A percentile compares a stretch with the other conserved stretches of the same genome.
These are phyloP conservation scores for Drosophila leontia DNA, from an alignment of 1,140 invertebrate genomes.

Conservation along the genomic window DNA sequence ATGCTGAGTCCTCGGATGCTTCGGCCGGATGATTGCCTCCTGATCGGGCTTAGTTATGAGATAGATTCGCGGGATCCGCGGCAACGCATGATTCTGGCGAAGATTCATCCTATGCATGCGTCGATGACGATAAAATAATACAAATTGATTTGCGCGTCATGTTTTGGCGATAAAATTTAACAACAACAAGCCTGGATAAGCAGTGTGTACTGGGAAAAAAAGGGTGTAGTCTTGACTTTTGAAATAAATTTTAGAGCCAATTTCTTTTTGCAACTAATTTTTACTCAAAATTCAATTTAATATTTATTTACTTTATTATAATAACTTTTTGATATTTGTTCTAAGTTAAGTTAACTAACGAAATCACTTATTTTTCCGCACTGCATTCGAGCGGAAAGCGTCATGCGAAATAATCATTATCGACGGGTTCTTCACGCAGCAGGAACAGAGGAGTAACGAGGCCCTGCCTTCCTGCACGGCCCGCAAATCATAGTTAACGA, in stretches of 20 bases:
- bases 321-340: too few species aligned
- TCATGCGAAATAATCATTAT: slow-evolving; percentile 81
- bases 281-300: too few species aligned
- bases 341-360: too few species aligned
- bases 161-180: slow-evolving; percentile 78
- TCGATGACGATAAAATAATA: slow-evolving; percentile 76
- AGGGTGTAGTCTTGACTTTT: background rate
- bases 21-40: slow-evolving; percentile 44
- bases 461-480: slow-evolving; percentile 45
- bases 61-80: slow-evolving; percentile 46
- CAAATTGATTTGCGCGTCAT: slow-evolving; percentile 77
- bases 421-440: slow-evolving; percentile 20
- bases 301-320: too few species aligned
- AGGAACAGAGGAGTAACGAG: too few species aligned
- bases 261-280: background rate
- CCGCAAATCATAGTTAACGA: slow-evolving; percentile 77
- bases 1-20: slow-evolving; percentile 21
- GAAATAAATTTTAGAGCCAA: background rate
- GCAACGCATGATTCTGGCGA: slow-evolving; percentile 15
- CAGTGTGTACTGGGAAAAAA: background rate
- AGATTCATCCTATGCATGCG: slow-evolving; percentile 37
- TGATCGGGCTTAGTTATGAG: slow-evolving; percentile 67
- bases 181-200: slow-evolving; percentile 24
- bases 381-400: slow-evolving; percentile 19
- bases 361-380: background rate